phyloP scores from a whole-genome alignment of 1,140 invertebrate species.

The Caenorhabditis elegans region DNA sequence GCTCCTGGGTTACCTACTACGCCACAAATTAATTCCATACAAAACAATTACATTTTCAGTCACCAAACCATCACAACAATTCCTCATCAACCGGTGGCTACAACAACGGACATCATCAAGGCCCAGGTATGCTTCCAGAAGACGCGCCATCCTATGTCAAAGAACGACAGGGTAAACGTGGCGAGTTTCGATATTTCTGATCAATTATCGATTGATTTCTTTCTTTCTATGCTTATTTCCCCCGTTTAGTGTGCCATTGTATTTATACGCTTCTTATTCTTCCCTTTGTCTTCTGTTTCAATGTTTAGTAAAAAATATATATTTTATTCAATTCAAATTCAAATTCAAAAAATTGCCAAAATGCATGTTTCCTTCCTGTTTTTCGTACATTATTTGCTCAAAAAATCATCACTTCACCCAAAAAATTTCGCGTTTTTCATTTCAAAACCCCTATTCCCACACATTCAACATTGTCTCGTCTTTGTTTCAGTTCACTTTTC shows the following conservation, averaged over 20 bases:
- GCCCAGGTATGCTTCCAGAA: constrained; percentile 57
- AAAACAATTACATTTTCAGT: constrained; percentile 27
- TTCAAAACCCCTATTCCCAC: too few relatives aligned
- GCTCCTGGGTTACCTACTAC: too few relatives aligned
- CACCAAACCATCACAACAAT: neutral
- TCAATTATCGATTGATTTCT: neutral
- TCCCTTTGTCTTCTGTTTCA: neutral
- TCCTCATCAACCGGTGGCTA: neutral
- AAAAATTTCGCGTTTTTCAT: neutral
- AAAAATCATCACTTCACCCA: neutral
- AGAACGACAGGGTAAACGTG: constrained; percentile 84
- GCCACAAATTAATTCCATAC: too few relatives aligned
- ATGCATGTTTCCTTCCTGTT: constrained; percentile 2
- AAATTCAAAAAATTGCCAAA: neutral
- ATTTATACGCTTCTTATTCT: neutral
- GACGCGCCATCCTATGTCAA: constrained; percentile 65
- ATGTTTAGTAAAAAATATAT: neutral
- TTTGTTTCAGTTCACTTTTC: neutral
- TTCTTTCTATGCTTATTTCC: neutral
- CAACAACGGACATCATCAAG: constrained; percentile 39
- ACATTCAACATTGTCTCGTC: too few relatives aligned
- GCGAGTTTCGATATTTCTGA: constrained; percentile 91
- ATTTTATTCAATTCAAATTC: too few relatives aligned
- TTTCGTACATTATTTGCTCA: constrained; percentile 36
- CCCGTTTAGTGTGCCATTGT: constrained; percentile 16